Base-by-base conservation (phyloP, 2,888 invertebrate genomes). In the Drosophila pullipes region DNA sequence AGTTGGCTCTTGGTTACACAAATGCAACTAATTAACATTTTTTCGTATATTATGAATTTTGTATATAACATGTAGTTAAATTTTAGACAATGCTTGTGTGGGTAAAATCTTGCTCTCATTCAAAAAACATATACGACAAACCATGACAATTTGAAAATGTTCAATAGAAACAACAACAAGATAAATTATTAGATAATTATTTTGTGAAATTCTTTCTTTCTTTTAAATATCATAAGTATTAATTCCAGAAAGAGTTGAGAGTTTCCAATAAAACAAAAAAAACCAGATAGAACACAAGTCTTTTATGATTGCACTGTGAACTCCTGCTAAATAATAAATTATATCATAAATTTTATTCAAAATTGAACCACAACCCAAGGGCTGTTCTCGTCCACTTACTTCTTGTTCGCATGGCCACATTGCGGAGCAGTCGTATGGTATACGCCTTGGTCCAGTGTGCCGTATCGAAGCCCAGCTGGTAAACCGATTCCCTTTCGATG, bases 381-480 rank as follows among this genome's bases (percentile, higher is more conserved):
- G 10, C 28, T n/a, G 22, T 7, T 22, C 31, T 9, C 22, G 2
- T 18, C 55, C 28, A 93, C 93, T 93, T 91, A 93, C 93, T 92
- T 92, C 93, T 91, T 59, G 92, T 82, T 28, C 89, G 82, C 69
- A 87, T 85, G 37, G 92, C 85, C 9, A 92, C 81, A n/a, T 85
- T 88, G 18, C 78, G 85, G 25, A 93, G 81, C 88, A 92, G 86
- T 37, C 86, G 80, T 6, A 79, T 86, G 4, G 91, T 91, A 37
- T 91, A 90, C 4, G 85, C 85, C 63, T 85, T 90, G 22, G 83
- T 88, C 86, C 92, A 91, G 44, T 82, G 76, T 1, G 86, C 79
- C 5, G 92, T 88, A 47, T 93, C 92, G 72, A 93, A 92, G 18
- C 88, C 91, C 72, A 92, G 79, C 63, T 92, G 92, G 63, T 91